Evolutionary conservation across 2,888 invertebrate genomes (phyloP), one percentile per base, ranked within the genome.

Genomic region (Pollenia angustigena): DNA sequence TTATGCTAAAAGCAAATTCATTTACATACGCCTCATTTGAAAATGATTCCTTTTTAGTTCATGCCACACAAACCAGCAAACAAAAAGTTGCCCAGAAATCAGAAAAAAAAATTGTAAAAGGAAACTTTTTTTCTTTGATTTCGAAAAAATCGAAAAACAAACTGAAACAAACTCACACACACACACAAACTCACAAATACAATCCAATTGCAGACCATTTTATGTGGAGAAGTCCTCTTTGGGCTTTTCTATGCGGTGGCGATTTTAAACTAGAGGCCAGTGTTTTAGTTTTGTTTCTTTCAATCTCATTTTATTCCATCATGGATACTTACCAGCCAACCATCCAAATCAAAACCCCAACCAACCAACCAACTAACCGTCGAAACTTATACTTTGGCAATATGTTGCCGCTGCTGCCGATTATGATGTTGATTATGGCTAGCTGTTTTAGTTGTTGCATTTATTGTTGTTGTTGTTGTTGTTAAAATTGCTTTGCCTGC

Each of bases 1-100:
- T 83, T 72, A 86, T 81, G 81, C 84, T 84, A 84, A 84, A 87
- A 87, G 84, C 87, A 81, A 84, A 84, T 84, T 87, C 81, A 87
- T 87, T 87, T 87, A 84, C 84, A 81, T 87, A 87, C 87, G 87
- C 87, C 84, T 87, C 84, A 87, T 87, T 87, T 87, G 81, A 78
- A 81, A 87, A 87, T 81, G 68, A 84, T 81, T 81, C 87, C 69
- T 81, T 81, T 81, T 84, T 68, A 78, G 81, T 78, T 81, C 60
- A 69, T 60, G 78, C 78, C 78, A 81, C 40, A 80, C 79, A 71
- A 79, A 74, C 50, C 68, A 76, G 71, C 44, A 72, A 68, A 44
- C n/a, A 74, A 44, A 66, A 48, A 66, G 52, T 60, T 54, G n/a
- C 58, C 52, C 32, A 7, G 32, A 40, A 62, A 42, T 52, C 58